Base-by-base conservation (phyloP, 2,888 invertebrate species). In the Parascotia fuliginaria region DNA sequence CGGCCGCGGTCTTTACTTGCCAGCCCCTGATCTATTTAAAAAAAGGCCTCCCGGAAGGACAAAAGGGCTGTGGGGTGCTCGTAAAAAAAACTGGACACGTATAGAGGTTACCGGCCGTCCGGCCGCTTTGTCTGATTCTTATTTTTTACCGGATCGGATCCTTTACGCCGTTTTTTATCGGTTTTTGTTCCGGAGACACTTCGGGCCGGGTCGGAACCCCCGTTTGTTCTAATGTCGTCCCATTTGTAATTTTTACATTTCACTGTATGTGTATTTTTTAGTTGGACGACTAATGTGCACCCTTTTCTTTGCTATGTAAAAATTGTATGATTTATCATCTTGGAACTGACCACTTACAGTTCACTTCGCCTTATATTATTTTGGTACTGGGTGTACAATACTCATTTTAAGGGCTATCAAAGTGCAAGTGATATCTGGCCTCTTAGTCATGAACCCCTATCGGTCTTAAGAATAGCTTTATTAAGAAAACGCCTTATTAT, bases 11-110 rank as follows among this genome's bases (percentile, higher is more conserved):
- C 90, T 85, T 89, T 86, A 85, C 86, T 87, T 86, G 81, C 84
- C 85, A 85, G 79, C 87, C 87, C 82, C 87, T 88, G 91, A 92
- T 92, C 91, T 91, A 91, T 92, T 92, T 92, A 91, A 92, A 91
- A 89, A 90, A 89, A 85, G 86, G 86, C 79, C 70, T 82, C 85
- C 78, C 89, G 90, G 88, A 92, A 89, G 91, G 89, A 90, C 90
- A 92, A 92, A 90, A 85, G 86, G 90, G 89, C 83, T 84, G 64
- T 72, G 71, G 74, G 83, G 65, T 66, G 76, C 79, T 86, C 86
- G 84, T 87, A 88, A 89, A 91, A 49, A 90, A 92, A 88, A 87
- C 88, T 85, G 89, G 87, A 85, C 91, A 89, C 89, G 89, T 89
- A 87, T 85, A 88, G 83, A 89, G 87, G 85, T 80, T 78, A 78